phyloP scores from a whole-genome alignment of 2,113 vertebrate species.

The Clarias magur region DNA sequence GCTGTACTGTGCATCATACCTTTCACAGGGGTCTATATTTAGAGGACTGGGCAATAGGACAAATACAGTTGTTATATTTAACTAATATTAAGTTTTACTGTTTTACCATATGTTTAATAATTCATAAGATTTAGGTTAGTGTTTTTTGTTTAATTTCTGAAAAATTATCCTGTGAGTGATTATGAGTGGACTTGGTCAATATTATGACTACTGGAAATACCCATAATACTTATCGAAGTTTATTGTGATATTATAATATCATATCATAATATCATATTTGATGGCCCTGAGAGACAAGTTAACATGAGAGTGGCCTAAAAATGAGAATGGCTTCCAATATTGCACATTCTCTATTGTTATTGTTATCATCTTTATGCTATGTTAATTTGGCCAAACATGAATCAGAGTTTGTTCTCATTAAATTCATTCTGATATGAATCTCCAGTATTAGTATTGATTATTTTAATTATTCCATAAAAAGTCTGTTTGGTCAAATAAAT shows the following conservation, averaged over 20 bases:
- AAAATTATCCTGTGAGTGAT: no score
- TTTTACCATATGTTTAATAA: neutral
- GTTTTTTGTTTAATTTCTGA: neutral
- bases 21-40: neutral
- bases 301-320: neutral
- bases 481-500: neutral
- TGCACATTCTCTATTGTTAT: neutral
- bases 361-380: neutral
- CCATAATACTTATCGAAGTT: neutral
- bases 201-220: neutral
- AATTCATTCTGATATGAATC: neutral
- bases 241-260: neutral
- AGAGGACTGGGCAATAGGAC: neutral
- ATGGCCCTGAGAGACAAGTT: neutral
- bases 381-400: neutral
- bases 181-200: neutral
- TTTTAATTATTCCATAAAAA: neutral
- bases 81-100: neutral
- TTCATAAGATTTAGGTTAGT: neutral
- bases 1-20: neutral
- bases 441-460: neutral
- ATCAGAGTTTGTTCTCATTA: neutral
- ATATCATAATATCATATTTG: neutral
- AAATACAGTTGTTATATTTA: neutral
- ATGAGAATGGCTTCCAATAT: neutral